phyloP scores from a whole-genome alignment of 2,113 vertebrate species.

The Cnemophilus loriae region DNA sequence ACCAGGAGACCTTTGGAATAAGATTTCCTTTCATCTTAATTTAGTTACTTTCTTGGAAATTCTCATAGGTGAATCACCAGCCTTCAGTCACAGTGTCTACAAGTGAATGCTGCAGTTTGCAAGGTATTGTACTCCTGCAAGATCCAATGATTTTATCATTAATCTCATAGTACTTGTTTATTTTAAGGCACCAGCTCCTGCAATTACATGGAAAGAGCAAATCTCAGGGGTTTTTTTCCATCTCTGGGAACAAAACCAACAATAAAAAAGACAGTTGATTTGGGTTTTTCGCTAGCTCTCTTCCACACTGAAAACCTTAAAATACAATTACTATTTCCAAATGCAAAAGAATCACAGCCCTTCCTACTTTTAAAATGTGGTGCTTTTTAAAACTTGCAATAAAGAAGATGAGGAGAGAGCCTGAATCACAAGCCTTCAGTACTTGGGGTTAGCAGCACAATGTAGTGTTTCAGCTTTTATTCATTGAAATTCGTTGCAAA shows the following conservation, averaged over 20 bases:
- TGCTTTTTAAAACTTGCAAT: not conserved
- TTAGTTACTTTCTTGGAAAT: not conserved
- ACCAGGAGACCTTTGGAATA: not conserved
- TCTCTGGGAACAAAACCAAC: not conserved
- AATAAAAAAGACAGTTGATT: not conserved
- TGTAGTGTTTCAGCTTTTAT: not conserved
- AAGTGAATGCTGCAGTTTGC: not conserved
- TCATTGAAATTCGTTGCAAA: not conserved
- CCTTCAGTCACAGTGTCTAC: not conserved
- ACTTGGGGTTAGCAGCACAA: not conserved
- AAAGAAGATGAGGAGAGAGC: not conserved
- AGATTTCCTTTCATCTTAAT: not conserved
- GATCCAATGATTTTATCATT: not conserved
- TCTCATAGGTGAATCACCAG: not conserved
- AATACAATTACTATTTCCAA: not conserved
- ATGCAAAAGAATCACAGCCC: accelerated
- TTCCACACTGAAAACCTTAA: not conserved
- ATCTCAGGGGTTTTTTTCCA: not conserved
- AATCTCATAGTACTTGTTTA: not conserved
- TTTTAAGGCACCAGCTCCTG: not conserved
- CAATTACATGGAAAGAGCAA: not conserved
- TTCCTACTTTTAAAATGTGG: not conserved
- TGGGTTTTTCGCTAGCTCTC: accelerated
- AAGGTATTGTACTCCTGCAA: not conserved
- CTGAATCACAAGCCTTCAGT: not conserved